A percentile compares a stretch with the other conserved stretches of the same genome.
Evolutionary conservation across 2,888 invertebrate species (phyloP).

Genomic region (Perdita meconis): DNA sequence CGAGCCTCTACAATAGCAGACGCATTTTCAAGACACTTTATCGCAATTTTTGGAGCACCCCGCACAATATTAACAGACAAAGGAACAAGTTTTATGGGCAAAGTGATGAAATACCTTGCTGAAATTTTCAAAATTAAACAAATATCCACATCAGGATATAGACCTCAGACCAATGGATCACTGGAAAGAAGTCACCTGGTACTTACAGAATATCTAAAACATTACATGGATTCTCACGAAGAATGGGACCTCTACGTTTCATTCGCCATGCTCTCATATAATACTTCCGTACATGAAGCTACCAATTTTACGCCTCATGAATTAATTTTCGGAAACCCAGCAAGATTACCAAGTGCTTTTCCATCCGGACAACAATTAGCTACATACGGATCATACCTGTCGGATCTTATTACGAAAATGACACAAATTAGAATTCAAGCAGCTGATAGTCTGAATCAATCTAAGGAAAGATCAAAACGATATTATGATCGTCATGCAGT

Average conservation of each 20-base stretch:
- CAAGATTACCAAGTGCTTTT: slow-evolving; percentile 14
- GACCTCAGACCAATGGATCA: slow-evolving; percentile 10
- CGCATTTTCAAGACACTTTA: slow-evolving; percentile 3
- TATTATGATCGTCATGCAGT: neutral
- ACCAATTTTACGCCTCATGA: slow-evolving; percentile 21
- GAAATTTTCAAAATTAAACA: slow-evolving; percentile 25
- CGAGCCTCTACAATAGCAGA: slow-evolving; percentile 5
- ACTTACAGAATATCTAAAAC: slow-evolving; percentile 21
- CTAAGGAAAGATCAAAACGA: slow-evolving; percentile 13
- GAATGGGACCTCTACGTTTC: slow-evolving; percentile 19
- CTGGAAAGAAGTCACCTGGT: slow-evolving; percentile 4
- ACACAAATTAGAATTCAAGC: neutral
- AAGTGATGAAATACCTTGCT: neutral
- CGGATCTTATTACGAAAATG: neutral
- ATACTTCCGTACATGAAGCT: slow-evolving; percentile 13
- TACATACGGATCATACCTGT: slow-evolving; percentile 8
- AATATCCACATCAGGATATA: slow-evolving; percentile 12
- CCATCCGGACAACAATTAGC: neutral
- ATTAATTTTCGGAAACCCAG: slow-evolving; percentile 13
- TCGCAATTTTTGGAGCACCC: slow-evolving; percentile 3
- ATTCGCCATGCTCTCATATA: slow-evolving; percentile 6
- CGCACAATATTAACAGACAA: neutral
- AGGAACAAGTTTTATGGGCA: slow-evolving; percentile 5
- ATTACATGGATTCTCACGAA: neutral
- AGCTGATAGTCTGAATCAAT: neutral